These are phyloP conservation scores for Dorcus hopei DNA, from an alignment of 2,888 invertebrate species.

Conservation along the genomic window DNA sequence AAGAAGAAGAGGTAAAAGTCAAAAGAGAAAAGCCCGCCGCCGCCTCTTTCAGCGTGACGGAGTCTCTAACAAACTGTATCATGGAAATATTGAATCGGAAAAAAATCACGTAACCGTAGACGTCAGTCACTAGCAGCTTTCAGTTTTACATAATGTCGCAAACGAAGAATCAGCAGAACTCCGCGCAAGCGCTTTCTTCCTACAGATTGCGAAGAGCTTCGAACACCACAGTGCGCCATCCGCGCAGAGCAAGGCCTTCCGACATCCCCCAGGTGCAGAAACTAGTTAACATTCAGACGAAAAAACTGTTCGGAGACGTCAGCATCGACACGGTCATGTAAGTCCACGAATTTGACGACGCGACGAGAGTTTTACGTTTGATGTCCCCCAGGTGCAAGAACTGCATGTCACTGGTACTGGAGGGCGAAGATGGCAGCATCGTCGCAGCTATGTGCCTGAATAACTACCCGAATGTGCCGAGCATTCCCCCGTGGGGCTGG, in stretches of 20 bases:
- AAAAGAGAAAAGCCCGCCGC: no score
- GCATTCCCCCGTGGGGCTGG: conserved; percentile 58
- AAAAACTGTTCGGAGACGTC: conserved; percentile 40
- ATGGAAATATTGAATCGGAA: no score
- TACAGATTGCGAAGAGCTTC: no score
- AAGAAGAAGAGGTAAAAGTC: no score
- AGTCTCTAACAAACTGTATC: no score
- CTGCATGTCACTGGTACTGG: conserved; percentile 46
- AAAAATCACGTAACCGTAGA: no score
- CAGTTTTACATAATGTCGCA: no score
- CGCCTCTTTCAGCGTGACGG: no score
- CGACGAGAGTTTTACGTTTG: no score
- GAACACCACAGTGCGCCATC: neutral
- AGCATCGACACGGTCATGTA: conserved; percentile 38
- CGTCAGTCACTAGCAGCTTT: no score
- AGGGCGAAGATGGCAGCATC: conserved; percentile 31
- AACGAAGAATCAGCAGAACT: no score
- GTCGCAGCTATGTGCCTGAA: conserved; percentile 44
- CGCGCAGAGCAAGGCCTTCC: conserved; percentile 25
- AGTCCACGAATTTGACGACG: conserved; percentile 4
- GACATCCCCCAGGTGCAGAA: conserved; percentile 36
- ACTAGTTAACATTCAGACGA: conserved; percentile 32
- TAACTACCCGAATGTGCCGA: conserved; percentile 56
- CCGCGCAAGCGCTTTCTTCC: no score
- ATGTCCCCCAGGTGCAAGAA: conserved; percentile 40